Evolutionary conservation across 2,797 vertebrate species (phyloP).

Genomic region (Myotis daubentonii): DNA sequence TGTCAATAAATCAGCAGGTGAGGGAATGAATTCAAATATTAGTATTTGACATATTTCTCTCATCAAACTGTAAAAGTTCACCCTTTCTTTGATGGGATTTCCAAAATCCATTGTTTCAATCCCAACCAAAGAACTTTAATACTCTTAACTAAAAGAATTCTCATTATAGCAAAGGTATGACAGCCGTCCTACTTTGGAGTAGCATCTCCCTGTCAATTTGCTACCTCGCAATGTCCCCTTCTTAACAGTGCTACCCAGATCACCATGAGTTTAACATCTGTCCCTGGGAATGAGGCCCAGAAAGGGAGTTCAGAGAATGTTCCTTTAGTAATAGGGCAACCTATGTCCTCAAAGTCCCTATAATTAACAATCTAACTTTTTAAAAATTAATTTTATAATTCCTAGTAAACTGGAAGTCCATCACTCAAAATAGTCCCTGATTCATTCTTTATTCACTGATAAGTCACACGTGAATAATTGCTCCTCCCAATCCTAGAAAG

Average conservation of each 20-base stretch:
- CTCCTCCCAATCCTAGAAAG: background rate
- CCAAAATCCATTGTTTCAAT: background rate
- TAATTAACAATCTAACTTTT: background rate
- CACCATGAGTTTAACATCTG: background rate
- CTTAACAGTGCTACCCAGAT: background rate
- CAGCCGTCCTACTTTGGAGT: background rate
- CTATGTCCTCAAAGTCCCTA: background rate
- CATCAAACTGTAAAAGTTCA: background rate
- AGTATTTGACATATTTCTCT: background rate
- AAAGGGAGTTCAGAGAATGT: background rate
- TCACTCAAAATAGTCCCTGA: background rate
- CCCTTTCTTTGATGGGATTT: background rate
- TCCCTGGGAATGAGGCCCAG: background rate
- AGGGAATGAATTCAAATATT: background rate
- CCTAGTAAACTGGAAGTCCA: background rate
- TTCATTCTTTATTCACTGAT: background rate
- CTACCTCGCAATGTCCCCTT: background rate
- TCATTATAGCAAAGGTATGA: background rate
- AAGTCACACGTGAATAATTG: background rate
- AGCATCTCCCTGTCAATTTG: background rate
- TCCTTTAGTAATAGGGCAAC: background rate
- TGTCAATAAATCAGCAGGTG: background rate
- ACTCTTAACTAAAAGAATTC: background rate
- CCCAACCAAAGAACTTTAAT: background rate
- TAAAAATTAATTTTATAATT: background rate